Conservation (phyloP, 1,140 invertebrate species). For the Euwallacea similis region DNA sequence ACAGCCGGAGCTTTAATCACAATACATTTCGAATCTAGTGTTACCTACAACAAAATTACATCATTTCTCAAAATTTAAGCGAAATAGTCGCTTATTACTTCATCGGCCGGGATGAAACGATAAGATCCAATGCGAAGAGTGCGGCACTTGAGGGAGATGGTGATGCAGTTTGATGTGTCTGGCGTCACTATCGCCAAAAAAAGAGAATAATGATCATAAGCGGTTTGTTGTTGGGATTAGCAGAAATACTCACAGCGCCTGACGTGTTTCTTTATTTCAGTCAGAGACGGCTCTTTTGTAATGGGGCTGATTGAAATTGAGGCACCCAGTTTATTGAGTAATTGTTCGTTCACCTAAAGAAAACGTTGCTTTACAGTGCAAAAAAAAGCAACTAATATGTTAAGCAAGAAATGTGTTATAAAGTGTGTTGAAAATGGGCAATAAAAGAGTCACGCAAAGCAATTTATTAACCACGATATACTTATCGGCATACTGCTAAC, state of each 20-base stretch:
- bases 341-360: slow-evolving; percentile 41
- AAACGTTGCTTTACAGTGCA: background rate
- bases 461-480: background rate
- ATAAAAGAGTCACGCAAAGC: too few relatives aligned
- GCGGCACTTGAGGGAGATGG: slow-evolving; percentile 58
- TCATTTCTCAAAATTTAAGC: background rate
- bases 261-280: slow-evolving; percentile 45
- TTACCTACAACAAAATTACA: slow-evolving; percentile 53
- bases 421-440: too few relatives aligned
- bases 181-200: too few relatives aligned
- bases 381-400: too few relatives aligned
- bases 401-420: too few relatives aligned
- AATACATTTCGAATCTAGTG: slow-evolving; percentile 66
- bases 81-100: background rate
- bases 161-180: background rate
- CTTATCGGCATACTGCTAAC: background rate
- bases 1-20: slow-evolving; percentile 68
- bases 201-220: too few relatives aligned
- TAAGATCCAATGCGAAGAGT: slow-evolving; percentile 80
- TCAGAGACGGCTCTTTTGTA: slow-evolving; percentile 47
- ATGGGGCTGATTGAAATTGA: slow-evolving; percentile 45
- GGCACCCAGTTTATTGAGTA: slow-evolving; percentile 42
- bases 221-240: too few relatives aligned
- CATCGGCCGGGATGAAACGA: slow-evolving; percentile 69
- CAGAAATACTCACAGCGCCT: slow-evolving; percentile 29